These are phyloP conservation scores for Drosophila prosaltans DNA, from an alignment of 1,140 invertebrate species.

Conservation along the genomic window DNA sequence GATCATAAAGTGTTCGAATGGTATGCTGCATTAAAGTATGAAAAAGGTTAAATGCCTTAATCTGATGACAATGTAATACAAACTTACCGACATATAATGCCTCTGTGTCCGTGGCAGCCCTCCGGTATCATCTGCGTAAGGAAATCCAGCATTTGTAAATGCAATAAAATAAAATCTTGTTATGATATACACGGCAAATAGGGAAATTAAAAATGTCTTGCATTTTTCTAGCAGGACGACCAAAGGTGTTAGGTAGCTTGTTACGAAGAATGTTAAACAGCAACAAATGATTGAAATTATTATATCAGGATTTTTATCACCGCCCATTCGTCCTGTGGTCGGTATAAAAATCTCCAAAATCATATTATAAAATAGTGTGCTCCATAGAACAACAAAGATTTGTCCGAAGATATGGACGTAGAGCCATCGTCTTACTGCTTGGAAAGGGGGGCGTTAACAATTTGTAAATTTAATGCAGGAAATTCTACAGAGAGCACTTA, in stretches of 20 bases:
- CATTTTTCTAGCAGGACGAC: not conserved
- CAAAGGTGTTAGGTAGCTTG: conserved; percentile 1
- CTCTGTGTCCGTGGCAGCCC: not conserved
- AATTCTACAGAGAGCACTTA: not conserved
- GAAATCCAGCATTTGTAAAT: not conserved
- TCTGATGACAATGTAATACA: not conserved
- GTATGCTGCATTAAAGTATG: not conserved
- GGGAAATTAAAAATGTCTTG: conserved; percentile 2
- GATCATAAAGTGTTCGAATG: conserved; percentile 5
- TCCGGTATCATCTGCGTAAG: not conserved
- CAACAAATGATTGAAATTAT: not conserved
- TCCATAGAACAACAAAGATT: not conserved
- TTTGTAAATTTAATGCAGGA: not conserved
- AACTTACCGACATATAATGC: conserved; percentile 5
- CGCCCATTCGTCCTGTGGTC: not conserved
- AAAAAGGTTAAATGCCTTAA: not conserved
- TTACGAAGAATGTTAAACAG: not conserved
- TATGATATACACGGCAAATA: not conserved
- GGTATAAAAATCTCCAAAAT: conserved; percentile 2
- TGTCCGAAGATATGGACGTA: not conserved
- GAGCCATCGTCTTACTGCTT: not conserved
- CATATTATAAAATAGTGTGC: not conserved
- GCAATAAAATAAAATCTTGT: conserved; percentile 1
- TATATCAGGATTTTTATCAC: conserved; percentile 8
- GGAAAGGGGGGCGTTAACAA: not conserved